phyloP scores from a whole-genome alignment of 2,888 invertebrate genomes.

The Fissipunctia ypsillon region DNA sequence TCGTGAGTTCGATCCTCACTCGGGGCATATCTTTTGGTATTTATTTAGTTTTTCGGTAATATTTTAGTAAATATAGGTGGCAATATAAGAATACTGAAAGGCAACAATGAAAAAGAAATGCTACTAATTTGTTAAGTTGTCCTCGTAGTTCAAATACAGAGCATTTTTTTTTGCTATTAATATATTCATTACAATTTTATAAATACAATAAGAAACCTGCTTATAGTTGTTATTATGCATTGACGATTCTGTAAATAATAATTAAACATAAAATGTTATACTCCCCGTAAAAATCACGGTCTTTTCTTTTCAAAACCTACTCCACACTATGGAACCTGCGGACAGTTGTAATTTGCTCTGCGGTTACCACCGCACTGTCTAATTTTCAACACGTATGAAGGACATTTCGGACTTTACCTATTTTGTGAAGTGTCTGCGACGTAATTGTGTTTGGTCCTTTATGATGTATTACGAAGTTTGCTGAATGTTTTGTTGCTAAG shows the following conservation, averaged over 20 bases:
- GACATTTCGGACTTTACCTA: slow-evolving; percentile 66
- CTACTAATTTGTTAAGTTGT: neutral
- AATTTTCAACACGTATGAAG: slow-evolving; percentile 68
- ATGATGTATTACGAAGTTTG: slow-evolving; percentile 56
- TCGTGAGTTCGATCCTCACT: slow-evolving; percentile 99
- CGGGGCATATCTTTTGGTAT: slow-evolving; percentile 91
- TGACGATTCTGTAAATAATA: slow-evolving; percentile 47
- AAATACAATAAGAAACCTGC: slow-evolving; percentile 26
- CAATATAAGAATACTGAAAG: neutral
- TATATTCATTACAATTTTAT: slow-evolving; percentile 26
- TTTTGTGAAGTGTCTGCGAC: slow-evolving; percentile 58
- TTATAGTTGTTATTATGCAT: too few relatives aligned
- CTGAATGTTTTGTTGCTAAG: slow-evolving; percentile 35
- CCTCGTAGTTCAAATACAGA: neutral
- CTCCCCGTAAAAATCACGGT: too few relatives aligned
- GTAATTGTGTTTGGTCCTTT: slow-evolving; percentile 61
- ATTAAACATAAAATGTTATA: neutral
- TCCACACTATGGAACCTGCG: slow-evolving; percentile 51
- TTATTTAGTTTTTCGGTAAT: neutral
- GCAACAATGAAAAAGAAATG: neutral
- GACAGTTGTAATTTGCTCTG: slow-evolving; percentile 64
- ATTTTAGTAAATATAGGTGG: neutral
- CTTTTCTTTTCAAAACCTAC: slow-evolving; percentile 4
- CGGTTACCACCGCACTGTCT: slow-evolving; percentile 62
- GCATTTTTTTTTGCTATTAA: neutral